Evolutionary conservation across 2,113 vertebrate species (phyloP), one percentile per base, ranked within the genome.

Genomic region (Pseudorectes ferrugineus): DNA sequence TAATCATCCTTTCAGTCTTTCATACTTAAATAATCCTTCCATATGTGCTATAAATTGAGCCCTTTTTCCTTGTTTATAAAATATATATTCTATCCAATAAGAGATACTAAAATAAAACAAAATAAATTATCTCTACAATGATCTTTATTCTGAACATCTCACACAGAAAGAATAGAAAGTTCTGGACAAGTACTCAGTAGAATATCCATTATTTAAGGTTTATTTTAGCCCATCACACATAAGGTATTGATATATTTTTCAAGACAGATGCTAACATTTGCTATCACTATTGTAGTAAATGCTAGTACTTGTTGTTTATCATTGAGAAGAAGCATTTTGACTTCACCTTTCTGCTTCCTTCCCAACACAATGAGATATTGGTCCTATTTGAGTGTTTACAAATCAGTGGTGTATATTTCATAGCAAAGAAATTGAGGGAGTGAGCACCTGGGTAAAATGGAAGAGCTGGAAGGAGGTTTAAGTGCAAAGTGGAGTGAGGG

Each of bases 1-100:
- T 96, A 92, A 92, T 91, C 51, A 92, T 70, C 38, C 13, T 96
- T 93, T 88, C 59, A 92, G n/a, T 76, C 38, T 88, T 92, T 94
- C 49, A 29, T 80, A 82, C 74, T 93, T 92, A 90, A 95, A 80
- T 61, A 89, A 80, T 80, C 35, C 19, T 75, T 89, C 74, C 74
- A 51, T 85, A 74, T 35, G 33, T 67, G 28, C 43, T 80, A 77
- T 66, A 92, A 80, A 94, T 83, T 71, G 31, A 88, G 67, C 8
- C 14, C 6, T 54, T 78, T 81, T 85, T 52, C 25, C 24, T 73
- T 85, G 12, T 87, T 92, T 62, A 31, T 85, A 72, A 82, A 80
- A 91, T 54, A 68, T 12, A 13, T 19, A 46, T 76, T 92, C 4
- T 2, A 68, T 76, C 17, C 11, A 85, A 24, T 51, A 46, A 42